Base-by-base conservation (phyloP, 2,113 vertebrate species). In the Lates calcarifer region DNA sequence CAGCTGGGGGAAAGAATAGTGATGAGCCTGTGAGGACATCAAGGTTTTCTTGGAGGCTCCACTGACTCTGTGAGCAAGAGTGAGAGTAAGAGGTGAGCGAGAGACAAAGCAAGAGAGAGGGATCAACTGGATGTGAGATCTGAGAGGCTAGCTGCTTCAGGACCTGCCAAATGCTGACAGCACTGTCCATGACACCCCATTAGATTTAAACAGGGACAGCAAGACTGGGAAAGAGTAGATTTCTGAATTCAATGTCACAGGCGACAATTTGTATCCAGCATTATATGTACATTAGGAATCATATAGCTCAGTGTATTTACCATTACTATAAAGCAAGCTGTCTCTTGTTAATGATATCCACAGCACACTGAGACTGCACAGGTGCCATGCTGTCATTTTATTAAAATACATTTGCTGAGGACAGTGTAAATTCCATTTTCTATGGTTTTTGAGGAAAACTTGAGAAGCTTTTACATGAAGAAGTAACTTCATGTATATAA, bases 91-190 rank as follows among this genome's bases (percentile, higher is more conserved):
- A 51, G 26, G 45, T 51, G 58, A 81, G 64, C 9, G 62, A 51
- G 41, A 63, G 56, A 73, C 56, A 33, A 43, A 60, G 43, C 9
- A 43, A 51, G 41, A 55, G 62, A 47, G 33, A 61, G n/a, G 24
- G 22, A 61, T 80, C 72, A 55, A 58, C 73, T 67, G 60, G 33
- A 41, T 73, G 61, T 71, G 69, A 65, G 60, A 74, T 69, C 47
- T 61, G 39, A 84, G 61, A 28, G 72, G n/a, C 71, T 28, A 31
- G 1, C n/a, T 41, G 33, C 66, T 58, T 28, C n/a, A 60, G 79
- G 63, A 87, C 65, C 79, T 88, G 84, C 84, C 84, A 84, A 74
- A 57, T 41, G 31, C 43, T 90, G 90, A 88, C 89, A 88, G 86
- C 55, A 37, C 65, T 82, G 69, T 83, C 57, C 39, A 49, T 76